phyloP scores from a whole-genome alignment of 2,797 vertebrate species.

The Mus minutoides region DNA sequence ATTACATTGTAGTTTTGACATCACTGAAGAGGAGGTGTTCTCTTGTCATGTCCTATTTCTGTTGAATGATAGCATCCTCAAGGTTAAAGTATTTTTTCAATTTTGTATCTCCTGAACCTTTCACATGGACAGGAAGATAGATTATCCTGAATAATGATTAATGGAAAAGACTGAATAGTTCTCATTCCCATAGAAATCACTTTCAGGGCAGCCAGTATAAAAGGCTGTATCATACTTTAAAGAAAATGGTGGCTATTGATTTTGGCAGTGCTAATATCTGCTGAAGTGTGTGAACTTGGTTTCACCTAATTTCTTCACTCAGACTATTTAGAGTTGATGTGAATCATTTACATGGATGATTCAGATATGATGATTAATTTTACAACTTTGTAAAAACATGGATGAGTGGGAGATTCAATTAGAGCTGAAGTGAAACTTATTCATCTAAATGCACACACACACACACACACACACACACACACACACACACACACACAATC shows the following conservation, averaged over 20 bases:
- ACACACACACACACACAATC: no score
- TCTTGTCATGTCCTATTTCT: not conserved
- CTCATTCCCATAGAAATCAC: not conserved
- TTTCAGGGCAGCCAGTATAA: not conserved
- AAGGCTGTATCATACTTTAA: not conserved
- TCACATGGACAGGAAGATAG: not conserved
- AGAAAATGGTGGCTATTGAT: not conserved
- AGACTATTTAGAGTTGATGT: constrained; percentile 10
- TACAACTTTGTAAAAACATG: constrained; percentile 18
- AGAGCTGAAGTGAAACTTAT: not conserved
- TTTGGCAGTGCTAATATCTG: not conserved
- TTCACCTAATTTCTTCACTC: not conserved
- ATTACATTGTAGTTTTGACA: not conserved
- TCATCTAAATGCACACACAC: not conserved
- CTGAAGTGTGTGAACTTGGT: not conserved
- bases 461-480: no score
- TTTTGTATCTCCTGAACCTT: not conserved
- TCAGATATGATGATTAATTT: constrained; percentile 23
- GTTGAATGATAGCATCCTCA: not conserved
- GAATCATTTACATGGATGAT: not conserved
- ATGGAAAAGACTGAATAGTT: constrained; percentile 1
- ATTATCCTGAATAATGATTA: not conserved
- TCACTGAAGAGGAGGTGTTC: not conserved
- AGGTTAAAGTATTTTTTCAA: not conserved
- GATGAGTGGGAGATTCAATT: not conserved